Evolutionary conservation across 2,113 vertebrate genomes (phyloP).

Genomic region (Phaethornis superciliosus): DNA sequence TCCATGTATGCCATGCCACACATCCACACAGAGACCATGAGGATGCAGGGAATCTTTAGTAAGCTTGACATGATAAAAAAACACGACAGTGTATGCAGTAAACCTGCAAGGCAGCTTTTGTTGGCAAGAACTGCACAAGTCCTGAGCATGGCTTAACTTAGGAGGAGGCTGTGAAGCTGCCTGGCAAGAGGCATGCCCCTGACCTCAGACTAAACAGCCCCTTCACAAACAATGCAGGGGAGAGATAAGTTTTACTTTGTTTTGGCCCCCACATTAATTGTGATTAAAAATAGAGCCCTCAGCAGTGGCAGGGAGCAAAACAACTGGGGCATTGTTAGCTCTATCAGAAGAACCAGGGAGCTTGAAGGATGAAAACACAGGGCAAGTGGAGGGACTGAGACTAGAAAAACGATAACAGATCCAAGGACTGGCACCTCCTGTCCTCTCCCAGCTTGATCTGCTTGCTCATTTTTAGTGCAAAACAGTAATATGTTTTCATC

Average conservation of each 20-base stretch:
- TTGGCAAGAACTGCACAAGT: background rate
- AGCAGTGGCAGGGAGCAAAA: constrained; percentile 1
- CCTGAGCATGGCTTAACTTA: background rate
- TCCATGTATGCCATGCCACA: accelerated
- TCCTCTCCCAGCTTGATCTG: accelerated
- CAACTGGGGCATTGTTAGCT: constrained; percentile 29
- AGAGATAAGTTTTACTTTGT: constrained; percentile 57
- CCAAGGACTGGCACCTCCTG: background rate
- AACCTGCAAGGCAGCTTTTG: background rate
- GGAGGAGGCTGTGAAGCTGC: background rate
- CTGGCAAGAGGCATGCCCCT: background rate
- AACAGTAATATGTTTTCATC: background rate
- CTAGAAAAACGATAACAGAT: background rate
- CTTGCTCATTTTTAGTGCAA: background rate
- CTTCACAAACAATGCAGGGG: background rate
- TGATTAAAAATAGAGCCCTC: constrained; percentile 61
- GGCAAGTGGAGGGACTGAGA: background rate
- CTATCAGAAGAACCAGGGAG: constrained; percentile 53
- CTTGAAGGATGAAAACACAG: constrained; percentile 15
- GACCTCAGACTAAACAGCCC: constrained; percentile 43
- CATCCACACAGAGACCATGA: accelerated
- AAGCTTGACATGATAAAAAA: background rate
- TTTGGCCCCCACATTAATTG: constrained; percentile 1
- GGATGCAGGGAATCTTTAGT: background rate
- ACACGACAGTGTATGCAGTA: background rate